Evolutionary conservation across 2,113 vertebrate species (phyloP).

Genomic region (Ia io): DNA sequence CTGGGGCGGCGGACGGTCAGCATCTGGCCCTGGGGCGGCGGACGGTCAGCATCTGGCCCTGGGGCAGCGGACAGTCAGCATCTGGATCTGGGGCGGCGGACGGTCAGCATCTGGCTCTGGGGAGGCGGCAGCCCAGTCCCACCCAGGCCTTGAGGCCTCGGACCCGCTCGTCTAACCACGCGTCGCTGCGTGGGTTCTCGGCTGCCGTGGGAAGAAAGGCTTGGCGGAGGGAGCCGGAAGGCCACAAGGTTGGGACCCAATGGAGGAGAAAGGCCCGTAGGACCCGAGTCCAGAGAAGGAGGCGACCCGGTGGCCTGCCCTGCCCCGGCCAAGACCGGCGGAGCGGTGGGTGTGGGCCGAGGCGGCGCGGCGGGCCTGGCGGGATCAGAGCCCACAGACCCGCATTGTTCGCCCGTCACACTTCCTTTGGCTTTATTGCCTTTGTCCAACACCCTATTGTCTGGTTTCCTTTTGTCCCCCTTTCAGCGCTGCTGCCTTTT

Average conservation of each 20-base stretch:
- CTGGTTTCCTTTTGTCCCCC: constrained; percentile 97
- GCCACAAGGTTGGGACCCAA: neutral
- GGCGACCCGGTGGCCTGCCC: constrained; percentile 58
- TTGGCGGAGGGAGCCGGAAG: neutral
- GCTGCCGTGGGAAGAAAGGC: neutral
- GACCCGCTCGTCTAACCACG: neutral
- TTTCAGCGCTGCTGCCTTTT: constrained; percentile 86
- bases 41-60: no score
- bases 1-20: neutral
- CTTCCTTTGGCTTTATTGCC: constrained; percentile 96
- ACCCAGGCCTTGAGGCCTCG: neutral
- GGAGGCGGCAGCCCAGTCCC: neutral
- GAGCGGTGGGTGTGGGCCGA: constrained; percentile 72
- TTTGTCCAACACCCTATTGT: constrained; percentile 98
- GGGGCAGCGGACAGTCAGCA: no score
- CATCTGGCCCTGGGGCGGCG: neutral
- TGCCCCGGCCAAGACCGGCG: neutral
- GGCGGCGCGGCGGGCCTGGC: constrained; percentile 60
- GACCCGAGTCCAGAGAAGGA: constrained; percentile 52
- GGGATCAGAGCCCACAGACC: constrained; percentile 88
- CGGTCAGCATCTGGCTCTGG: neutral
- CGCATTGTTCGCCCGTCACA: constrained; percentile 93
- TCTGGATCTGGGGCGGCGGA: no score
- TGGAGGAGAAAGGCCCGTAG: neutral
- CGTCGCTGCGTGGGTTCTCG: neutral